Evolutionary conservation across 2,113 vertebrate species (phyloP), one percentile per base, ranked within the genome.

Genomic region (Sprattus sprattus): DNA sequence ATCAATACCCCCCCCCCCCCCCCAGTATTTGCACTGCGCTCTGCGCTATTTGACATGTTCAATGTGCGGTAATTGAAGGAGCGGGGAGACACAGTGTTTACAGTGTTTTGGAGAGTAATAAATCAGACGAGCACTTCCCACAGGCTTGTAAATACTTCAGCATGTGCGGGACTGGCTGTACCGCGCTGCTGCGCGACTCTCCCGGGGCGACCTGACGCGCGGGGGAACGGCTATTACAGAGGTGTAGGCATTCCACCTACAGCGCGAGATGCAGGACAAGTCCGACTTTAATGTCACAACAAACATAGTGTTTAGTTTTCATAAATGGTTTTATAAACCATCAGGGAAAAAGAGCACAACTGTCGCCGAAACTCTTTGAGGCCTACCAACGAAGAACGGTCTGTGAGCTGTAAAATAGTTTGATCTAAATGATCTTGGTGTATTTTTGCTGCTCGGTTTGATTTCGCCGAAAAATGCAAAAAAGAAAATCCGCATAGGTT

Each of bases 121-220:
- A 91, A 87, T 88, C 87, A 87, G 85, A 88, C 85, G 82, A 89
- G 87, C 90, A 89, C 86, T 89, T 91, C 88, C 90, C 87, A 83
- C 86, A 47, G 82, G 78, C 71, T 78, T 85, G 84, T 89, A 89
- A 91, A 89, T 85, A 84, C 83, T 91, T 89, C 90, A 90, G 86
- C 86, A 90, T 90, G 90, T 89, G 88, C 86, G 11, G 67, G 9
- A 82, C 60, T 87, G 85, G 85, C 75, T 86, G 60, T 81, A 87
- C 86, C 28, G 13, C 28, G 18, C 67, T 15, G 28, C 25, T 75
- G 67, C 67, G 25, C 67, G 25, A 75, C 67, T 32, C 28, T 75
- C 67, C 67, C 67, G 67, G 67, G 67, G 28, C 67, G 28, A 75
- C 67, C 67, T 75, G 64, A 28, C 7, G 67, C 60, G 28, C 25